Evolutionary conservation across 2,113 vertebrate species (phyloP), one percentile per base, ranked within the genome.

Genomic region (Aix galericulata): DNA sequence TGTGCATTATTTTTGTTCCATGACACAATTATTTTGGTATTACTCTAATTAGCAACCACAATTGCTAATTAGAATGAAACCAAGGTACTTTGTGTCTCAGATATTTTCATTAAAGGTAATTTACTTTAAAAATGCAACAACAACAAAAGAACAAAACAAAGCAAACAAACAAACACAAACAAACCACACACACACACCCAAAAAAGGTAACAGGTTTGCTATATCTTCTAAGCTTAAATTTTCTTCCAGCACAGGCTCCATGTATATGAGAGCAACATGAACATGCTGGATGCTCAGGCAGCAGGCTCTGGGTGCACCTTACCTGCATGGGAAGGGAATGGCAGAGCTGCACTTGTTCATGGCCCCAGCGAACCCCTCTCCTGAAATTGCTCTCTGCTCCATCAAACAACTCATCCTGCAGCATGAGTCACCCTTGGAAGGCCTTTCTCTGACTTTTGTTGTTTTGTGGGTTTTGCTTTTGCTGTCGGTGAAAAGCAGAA

Each of bases 1-100:
- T 1, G 17, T 72, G 53, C 40, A 59, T 80, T 76, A 66, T 36
- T 81, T 91, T 66, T 77, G 50, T 88, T 26, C 67, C 40, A 80
- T 89, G 87, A 97, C 62, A 85, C 66, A 79, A 53, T 74, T 91
- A 82, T 80, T 87, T 85, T 91, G 74, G 67, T 46, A 91, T 92
- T 86, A 32, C 52, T 89, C 86, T 92, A 86, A 92, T 63, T 91
- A 88, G 68, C 83, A 88, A 38, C 36, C 31, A 27, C 71, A 71
- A 74, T 67, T 81, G 80, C 69, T 76, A 75, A 86, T 86, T 88
- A 75, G 83, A 82, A 88, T 26, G n/a, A 86, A 86, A 94, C 81
- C 52, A 87, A 91, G 73, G 42, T 82, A 38, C 22, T 89, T 72
- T 59, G n/a, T 68, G 17, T 87, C 69, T 86, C 77, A 72, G 52